Percentiles rank a stretch among this genome's conserved stretches.
Conservation (phyloP, 2,888 invertebrate species). For the Netelia virgata region DNA sequence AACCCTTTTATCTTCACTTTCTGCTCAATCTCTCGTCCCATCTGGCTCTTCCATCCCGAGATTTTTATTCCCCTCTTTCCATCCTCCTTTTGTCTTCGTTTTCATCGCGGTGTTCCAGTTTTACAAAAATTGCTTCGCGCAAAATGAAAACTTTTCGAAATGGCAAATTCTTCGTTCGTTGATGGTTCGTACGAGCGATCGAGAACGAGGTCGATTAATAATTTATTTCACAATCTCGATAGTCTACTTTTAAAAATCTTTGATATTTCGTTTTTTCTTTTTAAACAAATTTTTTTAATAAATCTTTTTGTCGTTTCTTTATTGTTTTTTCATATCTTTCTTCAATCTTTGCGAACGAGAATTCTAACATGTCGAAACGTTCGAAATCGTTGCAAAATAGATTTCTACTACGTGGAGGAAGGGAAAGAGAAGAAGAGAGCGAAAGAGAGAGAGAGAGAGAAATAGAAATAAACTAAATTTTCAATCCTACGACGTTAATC, state of each 20-base stretch:
- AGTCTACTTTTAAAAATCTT: too few relatives aligned
- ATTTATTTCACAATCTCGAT: background rate
- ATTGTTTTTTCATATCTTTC: too few relatives aligned
- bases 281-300: too few relatives aligned
- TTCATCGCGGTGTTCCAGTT: slow-evolving; percentile 34
- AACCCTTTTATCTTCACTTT: slow-evolving; percentile 35
- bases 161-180: background rate
- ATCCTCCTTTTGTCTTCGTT: background rate
- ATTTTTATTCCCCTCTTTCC: slow-evolving; percentile 32
- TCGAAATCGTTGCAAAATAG: too few relatives aligned
- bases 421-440: too few relatives aligned
- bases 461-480: background rate
- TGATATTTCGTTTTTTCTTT: too few relatives aligned
- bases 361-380: too few relatives aligned
- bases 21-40: slow-evolving; percentile 37
- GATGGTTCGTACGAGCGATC: background rate
- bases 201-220: slow-evolving; percentile 33
- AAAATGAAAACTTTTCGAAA: background rate
- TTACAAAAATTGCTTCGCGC: slow-evolving; percentile 32
- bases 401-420: too few relatives aligned
- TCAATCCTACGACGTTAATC: background rate
- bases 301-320: too few relatives aligned
- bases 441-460: too few relatives aligned
- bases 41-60: slow-evolving; percentile 27
- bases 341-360: too few relatives aligned